Evolutionary conservation across 2,113 vertebrate species (phyloP).

Genomic region (Leptobrachium ailaonicum): DNA sequence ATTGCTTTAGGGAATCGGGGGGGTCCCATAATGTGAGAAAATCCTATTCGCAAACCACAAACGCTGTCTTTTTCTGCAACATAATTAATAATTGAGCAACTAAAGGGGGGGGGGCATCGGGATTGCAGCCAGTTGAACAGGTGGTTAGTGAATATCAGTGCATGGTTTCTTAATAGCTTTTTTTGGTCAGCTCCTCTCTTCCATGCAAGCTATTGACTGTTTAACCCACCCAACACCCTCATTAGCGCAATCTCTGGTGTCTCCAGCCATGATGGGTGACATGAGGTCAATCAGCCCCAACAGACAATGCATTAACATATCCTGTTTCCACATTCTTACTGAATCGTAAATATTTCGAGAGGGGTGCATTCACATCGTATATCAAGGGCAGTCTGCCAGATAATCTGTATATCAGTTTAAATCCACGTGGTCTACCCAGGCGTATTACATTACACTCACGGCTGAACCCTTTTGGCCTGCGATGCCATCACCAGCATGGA

Average conservation of each 20-base stretch:
- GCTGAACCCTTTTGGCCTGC: constrained; percentile 2
- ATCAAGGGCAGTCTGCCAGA: neutral
- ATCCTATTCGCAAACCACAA: too few species aligned
- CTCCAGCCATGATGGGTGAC: constrained; percentile 5
- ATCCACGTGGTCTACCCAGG: neutral
- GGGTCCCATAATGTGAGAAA: too few species aligned
- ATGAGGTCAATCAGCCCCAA: constrained; percentile 1
- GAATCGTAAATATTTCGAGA: neutral
- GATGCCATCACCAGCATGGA: neutral
- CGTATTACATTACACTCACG: neutral
- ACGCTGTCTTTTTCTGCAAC: too few species aligned
- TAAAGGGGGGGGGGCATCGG: too few species aligned
- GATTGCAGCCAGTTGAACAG: too few species aligned
- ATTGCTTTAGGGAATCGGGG: too few species aligned
- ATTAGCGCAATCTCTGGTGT: constrained; percentile 8
- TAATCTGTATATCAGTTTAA: neutral
- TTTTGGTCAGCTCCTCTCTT: neutral
- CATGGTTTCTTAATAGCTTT: neutral
- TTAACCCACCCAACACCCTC: constrained; percentile 24
- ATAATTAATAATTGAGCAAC: too few species aligned
- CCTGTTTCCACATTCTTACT: neutral
- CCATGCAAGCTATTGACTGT: neutral
- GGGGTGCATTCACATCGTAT: neutral
- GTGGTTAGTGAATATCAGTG: neutral
- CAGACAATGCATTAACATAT: constrained; percentile 1